A percentile compares a stretch with the other conserved stretches of the same genome.
Evolutionary conservation across 2,113 vertebrate genomes (phyloP).

Genomic region (Polyodon spathula): DNA sequence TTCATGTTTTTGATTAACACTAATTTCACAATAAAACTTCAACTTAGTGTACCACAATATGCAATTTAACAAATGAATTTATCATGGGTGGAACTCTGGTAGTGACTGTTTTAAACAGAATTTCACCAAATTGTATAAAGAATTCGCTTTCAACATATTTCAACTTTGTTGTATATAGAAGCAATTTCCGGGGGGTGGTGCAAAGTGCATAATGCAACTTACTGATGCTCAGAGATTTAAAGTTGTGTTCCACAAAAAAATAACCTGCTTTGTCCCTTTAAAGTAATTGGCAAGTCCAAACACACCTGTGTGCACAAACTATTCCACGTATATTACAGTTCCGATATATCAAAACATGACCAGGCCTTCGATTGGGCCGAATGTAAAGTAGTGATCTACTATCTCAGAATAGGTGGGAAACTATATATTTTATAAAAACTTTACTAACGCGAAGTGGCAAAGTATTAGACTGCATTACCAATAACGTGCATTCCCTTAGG

Average conservation of each 20-base stretch:
- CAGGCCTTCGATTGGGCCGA: neutral
- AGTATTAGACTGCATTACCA: no score
- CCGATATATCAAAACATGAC: neutral
- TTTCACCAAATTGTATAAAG: neutral
- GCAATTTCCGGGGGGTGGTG: no score
- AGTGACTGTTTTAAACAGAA: neutral
- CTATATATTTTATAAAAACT: no score
- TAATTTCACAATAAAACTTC: neutral
- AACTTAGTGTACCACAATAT: neutral
- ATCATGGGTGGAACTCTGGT: neutral
- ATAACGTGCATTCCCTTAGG: no score
- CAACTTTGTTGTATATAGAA: no score
- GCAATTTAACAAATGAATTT: neutral
- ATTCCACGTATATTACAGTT: neutral
- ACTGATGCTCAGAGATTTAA: neutral
- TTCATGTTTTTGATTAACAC: no score
- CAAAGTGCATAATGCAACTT: neutral
- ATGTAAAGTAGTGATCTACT: constrained; percentile 2
- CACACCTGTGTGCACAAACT: neutral
- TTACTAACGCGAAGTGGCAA: no score
- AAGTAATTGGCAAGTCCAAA: neutral
- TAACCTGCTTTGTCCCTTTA: neutral
- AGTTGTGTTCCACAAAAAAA: neutral
- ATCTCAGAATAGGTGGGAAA: no score
- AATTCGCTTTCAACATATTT: neutral